A percentile compares a stretch with the other conserved stretches of the same genome.
Conservation (phyloP, 2,113 vertebrate species). For the Muntiacus muntjak region DNA sequence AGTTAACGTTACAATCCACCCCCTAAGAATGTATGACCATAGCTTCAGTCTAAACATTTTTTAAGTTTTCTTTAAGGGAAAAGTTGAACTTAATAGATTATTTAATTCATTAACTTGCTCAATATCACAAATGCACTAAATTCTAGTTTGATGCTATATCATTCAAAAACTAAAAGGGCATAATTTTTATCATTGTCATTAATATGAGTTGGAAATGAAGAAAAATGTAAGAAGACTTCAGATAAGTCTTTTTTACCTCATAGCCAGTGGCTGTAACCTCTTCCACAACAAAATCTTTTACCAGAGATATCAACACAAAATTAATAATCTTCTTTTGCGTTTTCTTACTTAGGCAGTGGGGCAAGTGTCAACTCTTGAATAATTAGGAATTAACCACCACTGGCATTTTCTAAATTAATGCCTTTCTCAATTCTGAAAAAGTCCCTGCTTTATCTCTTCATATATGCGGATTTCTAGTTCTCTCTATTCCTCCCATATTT, state of each 20-base stretch:
- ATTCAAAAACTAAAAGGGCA: neutral
- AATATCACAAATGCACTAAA: constrained; percentile 37
- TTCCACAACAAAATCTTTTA: constrained; percentile 3
- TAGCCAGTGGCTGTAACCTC: neutral
- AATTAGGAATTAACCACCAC: neutral
- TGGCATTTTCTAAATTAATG: neutral
- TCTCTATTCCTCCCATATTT: neutral
- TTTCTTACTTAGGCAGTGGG: neutral
- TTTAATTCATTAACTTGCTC: constrained; percentile 3
- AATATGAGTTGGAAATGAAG: neutral
- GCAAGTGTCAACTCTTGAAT: neutral
- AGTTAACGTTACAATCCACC: constrained; percentile 70
- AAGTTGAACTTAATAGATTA: constrained; percentile 49
- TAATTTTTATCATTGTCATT: neutral
- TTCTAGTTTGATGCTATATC: neutral
- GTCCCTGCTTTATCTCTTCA: neutral
- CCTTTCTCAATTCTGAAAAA: constrained; percentile 20
- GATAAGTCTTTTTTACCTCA: neutral
- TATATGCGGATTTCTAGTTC: neutral
- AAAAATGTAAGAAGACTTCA: constrained; percentile 3
- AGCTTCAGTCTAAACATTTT: constrained; percentile 74
- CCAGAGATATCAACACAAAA: constrained; percentile 33
- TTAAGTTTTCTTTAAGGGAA: constrained; percentile 63
- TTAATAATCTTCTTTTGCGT: neutral
- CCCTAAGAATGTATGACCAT: constrained; percentile 51